phyloP scores from a whole-genome alignment of 2,888 invertebrate genomes.

The Caenorhabditis zanzibari region DNA sequence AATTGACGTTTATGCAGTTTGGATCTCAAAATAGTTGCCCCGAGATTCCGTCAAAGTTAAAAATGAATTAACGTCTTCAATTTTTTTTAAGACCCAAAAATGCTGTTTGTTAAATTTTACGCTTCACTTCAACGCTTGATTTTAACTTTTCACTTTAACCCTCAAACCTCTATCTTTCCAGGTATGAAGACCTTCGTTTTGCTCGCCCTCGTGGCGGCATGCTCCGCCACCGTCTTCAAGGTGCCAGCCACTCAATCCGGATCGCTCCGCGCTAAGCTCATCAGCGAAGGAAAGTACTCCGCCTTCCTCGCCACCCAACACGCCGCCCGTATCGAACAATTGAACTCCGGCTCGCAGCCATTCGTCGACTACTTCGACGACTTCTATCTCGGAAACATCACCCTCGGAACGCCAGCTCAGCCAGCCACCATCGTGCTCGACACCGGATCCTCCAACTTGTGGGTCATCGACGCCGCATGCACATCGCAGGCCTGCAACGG shows the following conservation, averaged over 20 bases:
- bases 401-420: conserved; percentile 78
- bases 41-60: too few species aligned
- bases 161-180: conserved; percentile 30
- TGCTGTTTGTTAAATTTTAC: too few species aligned
- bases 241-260: conserved; percentile 65
- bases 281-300: conserved; percentile 67
- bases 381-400: conserved; percentile 81
- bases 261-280: conserved; percentile 69
- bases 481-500: conserved; percentile 76
- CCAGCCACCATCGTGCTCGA: conserved; percentile 76
- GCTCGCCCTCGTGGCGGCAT: conserved; percentile 74
- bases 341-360: conserved; percentile 72
- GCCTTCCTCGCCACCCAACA: conserved; percentile 62
- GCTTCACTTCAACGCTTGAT: too few species aligned
- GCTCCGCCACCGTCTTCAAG: conserved; percentile 68
- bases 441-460: conserved; percentile 80
- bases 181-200: conserved; percentile 74
- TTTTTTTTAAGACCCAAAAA: too few species aligned
- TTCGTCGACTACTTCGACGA: conserved; percentile 80
- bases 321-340: conserved; percentile 55
- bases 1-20: too few species aligned
- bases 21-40: too few species aligned
- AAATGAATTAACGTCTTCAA: too few species aligned
- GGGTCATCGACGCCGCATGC: conserved; percentile 80
- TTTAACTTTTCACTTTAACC: too few species aligned